Evolutionary conservation across 2,797 vertebrate species (phyloP), one percentile per base, ranked within the genome.

Genomic region (Amniataba percoides): DNA sequence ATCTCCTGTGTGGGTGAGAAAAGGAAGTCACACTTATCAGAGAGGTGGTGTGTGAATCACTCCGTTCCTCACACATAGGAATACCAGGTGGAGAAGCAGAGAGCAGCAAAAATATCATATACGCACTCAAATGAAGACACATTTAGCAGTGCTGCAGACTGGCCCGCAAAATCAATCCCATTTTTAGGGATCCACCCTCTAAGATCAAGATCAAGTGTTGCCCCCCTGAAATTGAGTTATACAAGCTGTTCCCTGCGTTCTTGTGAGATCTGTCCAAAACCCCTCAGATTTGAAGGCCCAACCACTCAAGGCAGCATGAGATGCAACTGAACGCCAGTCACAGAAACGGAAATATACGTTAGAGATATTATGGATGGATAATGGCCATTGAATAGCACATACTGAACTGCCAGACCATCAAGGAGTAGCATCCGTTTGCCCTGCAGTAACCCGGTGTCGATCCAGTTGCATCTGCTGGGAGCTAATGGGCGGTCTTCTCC

Each of bases 11-110:
- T 91, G 88, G 90, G 93, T 74, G 91, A 83, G 74, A 91, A 92
- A 85, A 89, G 91, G 90, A 94, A 94, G 91, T 93, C 91, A 86
- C 94, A 91, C 91, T 91, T 69, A 79, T 78, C 83, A 64, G 83
- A 88, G 88, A 87, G 87, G 85, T 90, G 88, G 79, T 88, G 88
- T 75, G 87, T 93, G 89, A 93, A 91, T 93, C 92, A 93, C 82
- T 85, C 80, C 87, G 74, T 72, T 85, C 80, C 78, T 87, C 85
- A 74, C 89, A 86, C 79, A 66, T 78, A 70, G 77, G 83, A 87
- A 92, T 80, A 90, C 81, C 86, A 89, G 90, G 85, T 93, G 84
- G 81, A 90, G 85, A 80, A 82, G 84, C n/a, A 59, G 67, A 83
- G 74, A 83, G 81, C 80, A 76, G 71, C 74, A 27, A 61, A 92